phyloP scores from a whole-genome alignment of 2,888 invertebrate species.

The Chymomyza procnemis region DNA sequence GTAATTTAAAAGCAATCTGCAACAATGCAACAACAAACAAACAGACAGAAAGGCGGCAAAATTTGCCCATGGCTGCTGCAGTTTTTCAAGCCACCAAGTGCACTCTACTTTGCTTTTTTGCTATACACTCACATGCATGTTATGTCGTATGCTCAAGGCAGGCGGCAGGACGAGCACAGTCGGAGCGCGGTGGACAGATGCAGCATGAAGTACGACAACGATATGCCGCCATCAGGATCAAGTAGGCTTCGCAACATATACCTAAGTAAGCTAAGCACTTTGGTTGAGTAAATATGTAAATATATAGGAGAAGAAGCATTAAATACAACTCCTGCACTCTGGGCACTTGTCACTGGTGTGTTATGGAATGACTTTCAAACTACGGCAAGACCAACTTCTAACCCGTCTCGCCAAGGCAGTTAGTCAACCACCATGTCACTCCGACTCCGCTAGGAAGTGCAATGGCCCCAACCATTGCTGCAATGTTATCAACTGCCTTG shows the following conservation, averaged over 20 bases:
- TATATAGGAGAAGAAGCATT: constrained; percentile 1
- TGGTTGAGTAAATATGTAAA: constrained; percentile 61
- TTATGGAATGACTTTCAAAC: neutral
- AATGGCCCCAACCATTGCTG: neutral
- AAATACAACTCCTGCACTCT: neutral
- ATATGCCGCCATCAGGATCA: neutral
- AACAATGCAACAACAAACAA: constrained; percentile 43
- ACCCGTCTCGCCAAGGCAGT: neutral
- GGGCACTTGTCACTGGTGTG: neutral
- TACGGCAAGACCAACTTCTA: neutral
- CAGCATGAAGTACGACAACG: neutral
- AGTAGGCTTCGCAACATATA: constrained; percentile 19
- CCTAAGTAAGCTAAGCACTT: constrained; percentile 68
- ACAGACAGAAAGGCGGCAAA: constrained; percentile 28
- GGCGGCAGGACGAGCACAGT: neutral
- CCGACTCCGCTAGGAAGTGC: neutral
- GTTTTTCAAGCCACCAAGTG: neutral
- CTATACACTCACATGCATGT: neutral
- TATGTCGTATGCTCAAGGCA: neutral
- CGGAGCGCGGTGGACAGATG: neutral
- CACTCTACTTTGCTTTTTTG: neutral
- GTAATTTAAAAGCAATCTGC: constrained; percentile 70
- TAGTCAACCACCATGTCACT: neutral
- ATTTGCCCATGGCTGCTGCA: neutral
- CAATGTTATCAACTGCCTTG: neutral